Base-by-base conservation (phyloP, 2,113 vertebrate species). In the Leucosticte australis region DNA sequence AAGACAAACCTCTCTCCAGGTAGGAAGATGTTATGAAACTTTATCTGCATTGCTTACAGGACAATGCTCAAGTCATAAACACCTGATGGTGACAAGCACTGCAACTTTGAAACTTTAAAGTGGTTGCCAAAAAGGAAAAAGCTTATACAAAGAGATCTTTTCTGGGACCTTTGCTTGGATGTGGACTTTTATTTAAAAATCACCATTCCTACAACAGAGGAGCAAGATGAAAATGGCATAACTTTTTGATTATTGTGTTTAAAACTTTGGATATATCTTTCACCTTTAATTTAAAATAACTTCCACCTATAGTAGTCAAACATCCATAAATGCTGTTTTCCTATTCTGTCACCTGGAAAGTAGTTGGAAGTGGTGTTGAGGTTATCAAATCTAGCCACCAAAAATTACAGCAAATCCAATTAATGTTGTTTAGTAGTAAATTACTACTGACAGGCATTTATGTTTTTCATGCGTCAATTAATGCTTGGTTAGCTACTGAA, bases 391-490 rank as follows among this genome's bases (percentile, higher is more conserved):
- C 60, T 69, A 94, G 33, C n/a, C 62, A 95, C 81, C 95, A 92
- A 97, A 97, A 96, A 94, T 63, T 89, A 52, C 53, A 80, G 89
- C 85, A 95, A 88, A 91, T 92, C 39, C 89, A 97, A 87, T 95
- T 94, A 96, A 93, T 73, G 92, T 83, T 93, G 87, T 67, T 95
- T 93, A 96, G 86, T 62, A 93, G 65, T 68, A 94, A 96, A 97
- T 96, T 90, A 89, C 83, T 94, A 94, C 95, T 96, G 96, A 96
- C 96, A 97, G 81, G 95, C 95, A 91, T 96, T 94, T 95, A 65
- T 6, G 22, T 39, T 95, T 91, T 95, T 91, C 67, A 96, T 95
- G 95, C 74, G 95, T 92, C 87, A 94, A 91, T 95, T 97, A 97
- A 93, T 49, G 65, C 78, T 85, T 96, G 85, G 83, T 94, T 96